Base-by-base conservation (phyloP, 2,113 vertebrate species). In the Halcyon senegalensis region DNA sequence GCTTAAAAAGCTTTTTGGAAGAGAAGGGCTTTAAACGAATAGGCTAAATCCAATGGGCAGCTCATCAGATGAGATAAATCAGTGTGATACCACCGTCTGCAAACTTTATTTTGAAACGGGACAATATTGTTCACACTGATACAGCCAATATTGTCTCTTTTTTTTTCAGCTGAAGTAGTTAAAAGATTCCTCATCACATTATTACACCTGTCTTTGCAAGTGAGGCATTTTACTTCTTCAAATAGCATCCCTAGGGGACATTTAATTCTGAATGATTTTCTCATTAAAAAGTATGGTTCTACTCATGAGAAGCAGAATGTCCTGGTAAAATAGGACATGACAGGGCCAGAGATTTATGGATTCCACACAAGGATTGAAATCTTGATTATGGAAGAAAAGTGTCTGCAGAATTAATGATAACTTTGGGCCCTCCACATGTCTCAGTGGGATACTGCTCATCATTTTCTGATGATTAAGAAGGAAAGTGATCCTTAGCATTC, bases 201-300 rank as follows among this genome's bases (percentile, higher is more conserved):
- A 62, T 91, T 92, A 58, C 31, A 92, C 89, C 87, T 96, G 84
- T 94, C 92, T 92, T 69, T 60, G 48, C n/a, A 92, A 96, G 81
- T 41, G 44, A 93, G 59, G 74, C 31, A n/a, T 82, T 96, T 96
- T 85, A 90, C 91, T 90, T 93, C 55, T 62, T 93, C 69, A 94
- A 68, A 59, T 44, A 77, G 63, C 63, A 58, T 89, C 87, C 73
- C 69, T 80, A 83, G 64, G 68, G 63, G 67, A 83, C 81, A 86
- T 86, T 91, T 93, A 95, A 94, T 94, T 94, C 87, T 64, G 67
- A 81, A 37, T 93, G 46, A 94, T 93, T 93, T 97, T 94, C 84
- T 92, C 76, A 84, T 94, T 88, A 75, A 93, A 87, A 93, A 76
- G 46, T 76, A 82, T 39, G 69, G 62, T 87, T 92, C 53, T 87